These are phyloP conservation scores for Drosophila nasuta DNA, from an alignment of 1,140 invertebrate genomes.

Conservation along the genomic window DNA sequence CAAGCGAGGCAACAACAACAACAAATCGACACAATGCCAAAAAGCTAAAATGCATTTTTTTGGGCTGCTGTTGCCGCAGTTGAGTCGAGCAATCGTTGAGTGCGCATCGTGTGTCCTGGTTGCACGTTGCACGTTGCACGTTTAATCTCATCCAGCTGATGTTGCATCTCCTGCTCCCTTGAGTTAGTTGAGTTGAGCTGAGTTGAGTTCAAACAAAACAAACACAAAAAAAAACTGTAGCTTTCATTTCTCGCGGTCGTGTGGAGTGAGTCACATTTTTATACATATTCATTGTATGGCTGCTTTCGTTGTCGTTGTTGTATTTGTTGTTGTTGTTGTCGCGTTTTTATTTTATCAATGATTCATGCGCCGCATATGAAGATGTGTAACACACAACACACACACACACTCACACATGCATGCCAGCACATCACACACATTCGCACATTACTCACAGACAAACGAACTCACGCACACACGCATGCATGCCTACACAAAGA, in stretches of 20 bases:
- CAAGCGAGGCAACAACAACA: too few species aligned
- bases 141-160: slow-evolving; percentile 1
- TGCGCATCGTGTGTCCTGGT: slow-evolving; percentile 31
- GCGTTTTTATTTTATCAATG: slow-evolving; percentile 77
- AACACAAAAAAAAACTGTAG: background rate
- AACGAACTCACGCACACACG: slow-evolving; percentile 6
- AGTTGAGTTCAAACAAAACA: too few species aligned
- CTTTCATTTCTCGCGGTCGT: slow-evolving; percentile 17
- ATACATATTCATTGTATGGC: slow-evolving; percentile 63
- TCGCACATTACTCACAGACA: slow-evolving; percentile 9
- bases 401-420: slow-evolving; percentile 24
- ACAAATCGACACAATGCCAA: slow-evolving; percentile 27
- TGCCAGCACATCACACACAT: slow-evolving; percentile 26
- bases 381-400: slow-evolving; percentile 63
- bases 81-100: slow-evolving; percentile 23
- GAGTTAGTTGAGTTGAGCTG: background rate
- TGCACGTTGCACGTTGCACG: background rate
- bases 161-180: slow-evolving; percentile 14
- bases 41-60: background rate
- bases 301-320: slow-evolving; percentile 46
- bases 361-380: slow-evolving; percentile 71
- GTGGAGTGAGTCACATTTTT: slow-evolving; percentile 24
- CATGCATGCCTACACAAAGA: slow-evolving; percentile 58
- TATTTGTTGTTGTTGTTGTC: slow-evolving; percentile 6
- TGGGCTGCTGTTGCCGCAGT: slow-evolving; percentile 7